Evolutionary conservation across 2,113 vertebrate genomes (phyloP).

Genomic region (Manacus vitellinus): DNA sequence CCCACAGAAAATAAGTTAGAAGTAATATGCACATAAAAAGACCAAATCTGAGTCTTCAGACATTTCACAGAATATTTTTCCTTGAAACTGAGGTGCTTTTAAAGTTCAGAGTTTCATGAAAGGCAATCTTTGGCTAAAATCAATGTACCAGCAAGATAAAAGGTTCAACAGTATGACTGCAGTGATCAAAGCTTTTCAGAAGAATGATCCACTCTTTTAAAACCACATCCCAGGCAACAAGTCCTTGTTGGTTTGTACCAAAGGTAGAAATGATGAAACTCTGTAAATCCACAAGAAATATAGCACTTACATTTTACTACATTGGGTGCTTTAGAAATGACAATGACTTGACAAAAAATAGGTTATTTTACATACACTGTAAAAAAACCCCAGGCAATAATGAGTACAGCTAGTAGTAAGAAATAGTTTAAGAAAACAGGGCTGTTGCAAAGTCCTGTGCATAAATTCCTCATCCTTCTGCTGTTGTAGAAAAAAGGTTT

Average conservation of each 20-base stretch:
- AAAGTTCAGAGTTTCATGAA: conserved; percentile 62
- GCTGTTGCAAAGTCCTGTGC: neutral
- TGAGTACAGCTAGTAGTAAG: neutral
- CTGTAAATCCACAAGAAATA: conserved; percentile 31
- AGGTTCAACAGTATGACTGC: conserved; percentile 54
- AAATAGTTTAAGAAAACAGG: neutral
- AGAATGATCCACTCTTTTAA: conserved; percentile 47
- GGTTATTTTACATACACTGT: neutral
- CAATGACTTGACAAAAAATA: conserved; percentile 7
- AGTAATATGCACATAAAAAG: conserved; percentile 53
- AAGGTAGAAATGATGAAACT: conserved; percentile 2
- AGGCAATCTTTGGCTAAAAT: conserved; percentile 64
- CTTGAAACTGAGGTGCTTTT: conserved; percentile 53
- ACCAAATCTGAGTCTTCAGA: conserved; percentile 57
- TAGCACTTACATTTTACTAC: neutral
- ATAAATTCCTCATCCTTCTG: neutral
- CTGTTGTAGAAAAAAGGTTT: neutral
- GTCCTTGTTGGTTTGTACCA: conserved; percentile 30
- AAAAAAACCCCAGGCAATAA: neutral
- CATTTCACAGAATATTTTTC: conserved; percentile 39
- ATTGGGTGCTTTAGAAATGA: neutral
- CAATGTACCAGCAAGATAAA: conserved; percentile 66
- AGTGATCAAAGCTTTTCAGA: conserved; percentile 60
- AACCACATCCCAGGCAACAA: conserved; percentile 37
- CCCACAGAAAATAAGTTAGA: conserved; percentile 27